A percentile compares a stretch with the other conserved stretches of the same genome.
phyloP scores from a whole-genome alignment of 2,113 vertebrate species.

The Pleuronectes platessa region DNA sequence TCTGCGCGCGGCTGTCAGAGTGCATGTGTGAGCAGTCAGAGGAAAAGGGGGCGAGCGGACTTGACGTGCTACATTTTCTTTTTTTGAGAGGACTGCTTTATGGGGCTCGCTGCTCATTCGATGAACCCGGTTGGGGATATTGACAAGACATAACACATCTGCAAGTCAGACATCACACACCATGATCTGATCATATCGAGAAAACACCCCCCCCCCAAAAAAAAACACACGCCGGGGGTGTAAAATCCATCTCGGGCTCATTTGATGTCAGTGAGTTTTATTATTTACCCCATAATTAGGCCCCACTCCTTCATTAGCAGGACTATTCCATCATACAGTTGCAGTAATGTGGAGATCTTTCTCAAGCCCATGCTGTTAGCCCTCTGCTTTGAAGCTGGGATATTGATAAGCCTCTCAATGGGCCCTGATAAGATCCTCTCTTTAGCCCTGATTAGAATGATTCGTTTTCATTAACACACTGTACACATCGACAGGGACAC shows the following conservation, averaged over 20 bases:
- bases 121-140: constrained; percentile 14
- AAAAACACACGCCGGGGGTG: constrained; percentile 22
- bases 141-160: constrained; percentile 31
- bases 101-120: not conserved
- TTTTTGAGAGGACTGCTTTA: not conserved
- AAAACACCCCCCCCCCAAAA: not conserved
- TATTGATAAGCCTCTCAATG: constrained; percentile 65
- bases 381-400: constrained; percentile 64
- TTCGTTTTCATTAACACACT: constrained; percentile 52
- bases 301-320: constrained; percentile 39
- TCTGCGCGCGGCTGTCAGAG: constrained; percentile 36
- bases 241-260: constrained; percentile 40
- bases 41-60: not conserved
- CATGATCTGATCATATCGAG: constrained; percentile 18
- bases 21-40: constrained; percentile 23
- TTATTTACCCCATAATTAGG: constrained; percentile 60
- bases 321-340: constrained; percentile 28
- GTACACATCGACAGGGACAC: constrained; percentile 28
- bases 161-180: constrained; percentile 1
- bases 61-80: not conserved
- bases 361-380: constrained; percentile 44
- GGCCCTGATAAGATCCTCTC: constrained; percentile 50
- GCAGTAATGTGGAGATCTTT: constrained; percentile 52
- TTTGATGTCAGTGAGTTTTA: constrained; percentile 50
- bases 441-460: constrained; percentile 62